A percentile compares a stretch with the other conserved stretches of the same genome.
Evolutionary conservation across 1,140 invertebrate genomes (phyloP).

Genomic region (Helicoverpa zea): DNA sequence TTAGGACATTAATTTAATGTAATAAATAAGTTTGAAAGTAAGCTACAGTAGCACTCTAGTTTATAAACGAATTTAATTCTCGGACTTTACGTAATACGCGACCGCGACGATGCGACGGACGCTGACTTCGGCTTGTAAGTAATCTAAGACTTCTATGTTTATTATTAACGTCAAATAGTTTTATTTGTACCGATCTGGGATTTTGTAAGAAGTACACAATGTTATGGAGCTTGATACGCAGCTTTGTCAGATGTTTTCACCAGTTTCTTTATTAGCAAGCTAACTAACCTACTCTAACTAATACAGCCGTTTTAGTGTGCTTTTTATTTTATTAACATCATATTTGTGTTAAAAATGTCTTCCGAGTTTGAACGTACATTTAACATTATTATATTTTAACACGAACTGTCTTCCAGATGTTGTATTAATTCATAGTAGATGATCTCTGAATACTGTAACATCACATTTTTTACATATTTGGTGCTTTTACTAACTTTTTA

Average conservation of each 20-base stretch:
- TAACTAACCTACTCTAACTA: no score
- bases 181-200: conserved; percentile 38
- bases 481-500: not conserved
- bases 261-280: not conserved
- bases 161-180: conserved; percentile 15
- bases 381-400: not conserved
- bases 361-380: no score
- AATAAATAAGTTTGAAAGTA: conserved; percentile 57
- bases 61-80: conserved; percentile 28
- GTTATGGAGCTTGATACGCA: not conserved
- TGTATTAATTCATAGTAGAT: conserved; percentile 1
- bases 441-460: not conserved
- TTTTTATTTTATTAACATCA: not conserved
- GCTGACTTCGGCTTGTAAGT: not conserved
- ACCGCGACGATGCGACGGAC: not conserved
- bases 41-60: conserved; percentile 19
- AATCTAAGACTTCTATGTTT: not conserved
- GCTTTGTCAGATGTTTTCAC: not conserved
- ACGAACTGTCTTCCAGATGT: not conserved
- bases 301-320: not conserved
- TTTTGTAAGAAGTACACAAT: conserved; percentile 12
- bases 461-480: not conserved
- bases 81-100: conserved; percentile 1
- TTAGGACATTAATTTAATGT: conserved; percentile 10
- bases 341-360: no score